Conservation (phyloP, 2,113 vertebrate genomes). For the Apeltes quadracus region DNA sequence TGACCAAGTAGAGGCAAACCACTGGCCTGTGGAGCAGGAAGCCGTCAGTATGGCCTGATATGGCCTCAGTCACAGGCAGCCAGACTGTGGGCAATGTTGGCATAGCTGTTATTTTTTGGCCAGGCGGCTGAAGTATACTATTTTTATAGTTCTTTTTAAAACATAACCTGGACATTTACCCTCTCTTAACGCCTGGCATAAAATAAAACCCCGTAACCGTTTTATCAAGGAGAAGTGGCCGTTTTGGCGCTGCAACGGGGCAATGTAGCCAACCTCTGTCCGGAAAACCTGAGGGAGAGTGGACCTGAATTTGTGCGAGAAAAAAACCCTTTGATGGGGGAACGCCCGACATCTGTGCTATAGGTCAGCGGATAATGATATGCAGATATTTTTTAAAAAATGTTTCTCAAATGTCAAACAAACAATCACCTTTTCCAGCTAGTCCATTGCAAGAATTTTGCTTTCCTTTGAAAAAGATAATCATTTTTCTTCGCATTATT, state of each 20-base stretch:
- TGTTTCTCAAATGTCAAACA: neutral
- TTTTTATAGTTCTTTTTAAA: slow-evolving; percentile 9
- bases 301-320: slow-evolving; percentile 1
- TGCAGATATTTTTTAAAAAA: neutral
- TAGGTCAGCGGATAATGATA: neutral
- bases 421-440: neutral
- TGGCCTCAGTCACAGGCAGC: slow-evolving; percentile 67
- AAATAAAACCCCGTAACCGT: slow-evolving; percentile 18
- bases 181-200: slow-evolving; percentile 9
- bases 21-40: slow-evolving; percentile 70
- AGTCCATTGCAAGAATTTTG: neutral
- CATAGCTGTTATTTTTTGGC: slow-evolving; percentile 37
- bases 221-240: slow-evolving; percentile 15
- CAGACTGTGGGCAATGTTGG: slow-evolving; percentile 57
- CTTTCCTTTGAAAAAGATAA: neutral
- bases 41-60: slow-evolving; percentile 74
- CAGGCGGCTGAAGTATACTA: slow-evolving; percentile 21
- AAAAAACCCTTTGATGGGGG: neutral
- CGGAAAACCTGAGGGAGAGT: slow-evolving; percentile 8
- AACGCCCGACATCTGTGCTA: neutral
- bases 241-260: slow-evolving; percentile 18
- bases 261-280: slow-evolving; percentile 21
- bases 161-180: slow-evolving; percentile 8
- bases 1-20: slow-evolving; percentile 82
- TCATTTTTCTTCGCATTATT: no score